A percentile compares a stretch with the other conserved stretches of the same genome.
Evolutionary conservation across 2,888 invertebrate genomes (phyloP).

Genomic region (Cepaea hortensis): DNA sequence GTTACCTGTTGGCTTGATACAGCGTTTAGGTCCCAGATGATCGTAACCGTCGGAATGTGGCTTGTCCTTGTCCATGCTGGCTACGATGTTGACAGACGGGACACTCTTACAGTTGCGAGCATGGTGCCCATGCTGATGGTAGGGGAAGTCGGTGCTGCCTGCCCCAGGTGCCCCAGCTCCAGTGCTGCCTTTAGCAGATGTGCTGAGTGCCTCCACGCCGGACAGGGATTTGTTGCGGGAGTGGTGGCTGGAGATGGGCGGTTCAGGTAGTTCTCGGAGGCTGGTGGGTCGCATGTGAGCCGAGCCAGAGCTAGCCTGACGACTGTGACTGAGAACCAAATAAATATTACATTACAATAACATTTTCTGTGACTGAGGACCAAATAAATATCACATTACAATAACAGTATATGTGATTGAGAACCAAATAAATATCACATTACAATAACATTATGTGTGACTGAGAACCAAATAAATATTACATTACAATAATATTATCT

Average conservation of each 20-base stretch:
- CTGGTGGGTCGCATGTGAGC: slow-evolving; percentile 56
- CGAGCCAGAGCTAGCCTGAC: slow-evolving; percentile 61
- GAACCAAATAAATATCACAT: too few species aligned
- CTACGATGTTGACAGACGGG: background rate
- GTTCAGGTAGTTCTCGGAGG: slow-evolving; percentile 60
- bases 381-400: too few species aligned
- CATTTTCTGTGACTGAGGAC: background rate
- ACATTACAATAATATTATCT: too few species aligned
- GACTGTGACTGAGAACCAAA: slow-evolving; percentile 52
- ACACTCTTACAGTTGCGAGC: background rate
- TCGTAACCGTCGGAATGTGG: slow-evolving; percentile 61
- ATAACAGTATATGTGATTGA: too few species aligned
- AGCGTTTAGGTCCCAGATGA: slow-evolving; percentile 56
- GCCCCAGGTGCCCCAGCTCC: background rate
- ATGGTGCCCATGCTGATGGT: slow-evolving; percentile 18
- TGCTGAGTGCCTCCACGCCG: slow-evolving; percentile 8
- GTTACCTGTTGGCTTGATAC: slow-evolving; percentile 30
- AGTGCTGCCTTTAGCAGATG: slow-evolving; percentile 13
- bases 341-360: background rate
- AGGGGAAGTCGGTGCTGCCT: background rate
- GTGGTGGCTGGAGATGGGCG: slow-evolving; percentile 52
- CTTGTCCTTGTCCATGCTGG: slow-evolving; percentile 37
- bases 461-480: too few species aligned
- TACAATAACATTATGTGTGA: too few species aligned
- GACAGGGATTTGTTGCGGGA: slow-evolving; percentile 35